phyloP scores from a whole-genome alignment of 2,888 invertebrate genomes.

The Molanna angustata region DNA sequence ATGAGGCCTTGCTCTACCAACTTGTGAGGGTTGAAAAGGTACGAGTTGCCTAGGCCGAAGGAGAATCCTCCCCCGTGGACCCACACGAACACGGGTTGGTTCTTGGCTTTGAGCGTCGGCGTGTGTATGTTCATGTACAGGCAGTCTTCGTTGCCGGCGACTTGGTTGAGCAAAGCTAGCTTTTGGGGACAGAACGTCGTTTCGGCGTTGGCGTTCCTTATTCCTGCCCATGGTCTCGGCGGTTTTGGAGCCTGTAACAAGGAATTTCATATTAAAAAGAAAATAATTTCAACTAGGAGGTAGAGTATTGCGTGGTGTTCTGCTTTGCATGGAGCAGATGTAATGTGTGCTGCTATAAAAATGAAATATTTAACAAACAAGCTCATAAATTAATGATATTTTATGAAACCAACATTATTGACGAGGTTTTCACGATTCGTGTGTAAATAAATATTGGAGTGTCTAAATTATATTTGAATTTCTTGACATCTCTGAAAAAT shows the following conservation, averaged over 20 bases:
- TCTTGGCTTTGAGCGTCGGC: conserved; percentile 50
- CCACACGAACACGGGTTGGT: conserved; percentile 48
- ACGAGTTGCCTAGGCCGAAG: conserved; percentile 44
- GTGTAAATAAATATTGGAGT: too few species aligned
- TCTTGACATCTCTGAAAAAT: too few species aligned
- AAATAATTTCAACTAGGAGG: not conserved
- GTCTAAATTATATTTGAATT: too few species aligned
- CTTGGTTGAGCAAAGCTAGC: conserved; percentile 35
- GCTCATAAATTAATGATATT: too few species aligned
- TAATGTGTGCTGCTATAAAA: too few species aligned
- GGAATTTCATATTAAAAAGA: not conserved
- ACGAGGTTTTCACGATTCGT: too few species aligned
- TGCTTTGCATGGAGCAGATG: too few species aligned
- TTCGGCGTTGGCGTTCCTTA: conserved; percentile 61
- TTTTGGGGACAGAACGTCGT: conserved; percentile 59
- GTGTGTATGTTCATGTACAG: conserved; percentile 67
- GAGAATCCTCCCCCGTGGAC: conserved; percentile 49
- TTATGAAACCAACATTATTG: too few species aligned
- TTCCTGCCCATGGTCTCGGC: conserved; percentile 55
- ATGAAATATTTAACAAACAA: too few species aligned
- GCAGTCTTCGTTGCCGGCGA: conserved; percentile 62
- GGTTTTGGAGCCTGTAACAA: conserved; percentile 56
- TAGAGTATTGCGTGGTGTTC: too few species aligned
- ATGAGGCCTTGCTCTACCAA: conserved; percentile 46
- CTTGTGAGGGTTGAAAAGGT: conserved; percentile 46